Conservation (phyloP, 2,797 vertebrate species). For the Pipistrellus nathusii region DNA sequence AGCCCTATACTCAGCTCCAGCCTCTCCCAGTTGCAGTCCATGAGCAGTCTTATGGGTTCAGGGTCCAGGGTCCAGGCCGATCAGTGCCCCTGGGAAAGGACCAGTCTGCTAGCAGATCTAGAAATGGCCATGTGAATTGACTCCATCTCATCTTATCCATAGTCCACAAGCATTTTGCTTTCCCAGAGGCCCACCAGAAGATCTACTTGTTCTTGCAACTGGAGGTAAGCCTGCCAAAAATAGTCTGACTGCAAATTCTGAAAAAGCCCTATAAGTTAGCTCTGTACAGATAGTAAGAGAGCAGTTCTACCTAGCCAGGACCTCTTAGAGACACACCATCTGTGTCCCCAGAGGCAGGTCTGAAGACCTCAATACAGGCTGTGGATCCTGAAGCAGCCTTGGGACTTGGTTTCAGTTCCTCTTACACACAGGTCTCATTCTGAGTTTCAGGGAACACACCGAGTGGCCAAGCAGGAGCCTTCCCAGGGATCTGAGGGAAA, state of each 20-base stretch:
- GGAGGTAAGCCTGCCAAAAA: neutral
- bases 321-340: neutral
- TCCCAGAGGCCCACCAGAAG: neutral
- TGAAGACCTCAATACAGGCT: neutral
- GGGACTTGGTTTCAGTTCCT: neutral
- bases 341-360: neutral
- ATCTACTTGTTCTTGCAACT: neutral
- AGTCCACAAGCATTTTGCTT: neutral
- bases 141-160: neutral
- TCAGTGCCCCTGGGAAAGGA: neutral
- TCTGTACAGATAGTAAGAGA: neutral
- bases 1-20: neutral
- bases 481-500: neutral
- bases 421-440: neutral
- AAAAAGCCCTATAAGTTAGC: neutral
- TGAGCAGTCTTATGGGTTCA: neutral
- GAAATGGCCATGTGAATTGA: neutral
- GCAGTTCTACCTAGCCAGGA: neutral
- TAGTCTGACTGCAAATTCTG: neutral
- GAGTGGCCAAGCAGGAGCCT: neutral
- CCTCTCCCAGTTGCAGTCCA: neutral
- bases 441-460: neutral
- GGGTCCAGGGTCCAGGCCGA: neutral
- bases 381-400: neutral
- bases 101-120: neutral